Evolutionary conservation across 2,888 invertebrate genomes (phyloP).

Genomic region (Cataglyphis rosenhaueri): DNA sequence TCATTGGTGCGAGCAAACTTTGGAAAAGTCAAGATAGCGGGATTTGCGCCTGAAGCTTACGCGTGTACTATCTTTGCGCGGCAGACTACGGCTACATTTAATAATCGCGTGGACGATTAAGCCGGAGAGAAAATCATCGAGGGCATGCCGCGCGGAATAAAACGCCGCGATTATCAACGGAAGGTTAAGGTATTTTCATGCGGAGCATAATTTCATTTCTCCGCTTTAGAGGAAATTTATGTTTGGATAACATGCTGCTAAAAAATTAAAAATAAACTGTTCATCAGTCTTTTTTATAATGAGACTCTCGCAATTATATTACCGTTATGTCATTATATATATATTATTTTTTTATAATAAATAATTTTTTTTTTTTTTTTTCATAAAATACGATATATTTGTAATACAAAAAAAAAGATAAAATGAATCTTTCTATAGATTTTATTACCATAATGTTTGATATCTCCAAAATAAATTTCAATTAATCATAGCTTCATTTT

Average conservation of each 20-base stretch:
- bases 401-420: not conserved
- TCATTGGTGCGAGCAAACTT: conserved; percentile 45
- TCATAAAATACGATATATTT: not conserved
- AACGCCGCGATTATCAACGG: conserved; percentile 57
- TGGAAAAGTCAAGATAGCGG: conserved; percentile 58
- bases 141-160: conserved; percentile 57
- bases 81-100: conserved; percentile 59
- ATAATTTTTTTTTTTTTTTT: not conserved
- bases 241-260: conserved; percentile 36
- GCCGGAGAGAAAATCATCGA: conserved; percentile 55
- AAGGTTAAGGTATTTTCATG: conserved; percentile 27
- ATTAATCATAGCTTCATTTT: not conserved
- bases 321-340: not conserved
- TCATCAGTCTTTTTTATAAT: not conserved
- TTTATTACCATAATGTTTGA: not conserved
- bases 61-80: conserved; percentile 65
- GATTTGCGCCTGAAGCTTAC: conserved; percentile 61
- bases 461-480: not conserved
- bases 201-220: conserved; percentile 37
- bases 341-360: not conserved
- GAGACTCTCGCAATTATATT: not conserved
- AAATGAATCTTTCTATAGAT: not conserved
- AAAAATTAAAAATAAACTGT: conserved; percentile 34
- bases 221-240: conserved; percentile 21
- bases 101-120: conserved; percentile 62